phyloP scores from a whole-genome alignment of 2,888 invertebrate genomes.

The Brachyptera risi region DNA sequence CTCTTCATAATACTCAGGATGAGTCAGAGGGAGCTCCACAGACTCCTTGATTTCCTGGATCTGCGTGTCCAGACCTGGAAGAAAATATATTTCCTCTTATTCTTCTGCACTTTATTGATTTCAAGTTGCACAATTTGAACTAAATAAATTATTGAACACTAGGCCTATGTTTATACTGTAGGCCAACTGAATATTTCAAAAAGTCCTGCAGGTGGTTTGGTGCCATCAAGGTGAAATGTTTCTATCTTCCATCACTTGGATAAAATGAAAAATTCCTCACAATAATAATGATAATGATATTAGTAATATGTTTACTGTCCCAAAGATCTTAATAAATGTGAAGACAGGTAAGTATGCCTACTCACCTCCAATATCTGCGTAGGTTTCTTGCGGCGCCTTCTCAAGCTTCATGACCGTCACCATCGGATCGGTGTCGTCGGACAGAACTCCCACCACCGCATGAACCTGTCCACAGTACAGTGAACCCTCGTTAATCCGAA shows the following conservation, averaged over 20 bases:
- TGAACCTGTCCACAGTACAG: too few species aligned
- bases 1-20: constrained; percentile 99
- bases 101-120: neutral
- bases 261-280: too few species aligned
- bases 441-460: constrained; percentile 98
- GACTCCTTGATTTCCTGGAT: constrained; percentile 98
- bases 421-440: constrained; percentile 99
- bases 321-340: too few species aligned
- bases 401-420: constrained; percentile 99
- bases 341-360: neutral
- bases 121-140: neutral
- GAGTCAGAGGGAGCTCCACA: constrained; percentile 95
- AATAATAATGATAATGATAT: too few species aligned
- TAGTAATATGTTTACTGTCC: too few species aligned
- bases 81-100: neutral
- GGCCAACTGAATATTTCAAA: too few species aligned
- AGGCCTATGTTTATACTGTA: too few species aligned
- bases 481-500: too few species aligned
- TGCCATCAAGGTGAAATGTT: neutral
- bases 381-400: constrained; percentile 99
- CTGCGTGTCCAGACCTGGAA: constrained; percentile 79
- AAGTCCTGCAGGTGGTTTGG: neutral
- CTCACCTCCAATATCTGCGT: constrained; percentile 91
- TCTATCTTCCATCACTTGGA: neutral
- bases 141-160: too few species aligned